phyloP scores from a whole-genome alignment of 2,113 vertebrate genomes.

The Tychaedon coryphoeus region DNA sequence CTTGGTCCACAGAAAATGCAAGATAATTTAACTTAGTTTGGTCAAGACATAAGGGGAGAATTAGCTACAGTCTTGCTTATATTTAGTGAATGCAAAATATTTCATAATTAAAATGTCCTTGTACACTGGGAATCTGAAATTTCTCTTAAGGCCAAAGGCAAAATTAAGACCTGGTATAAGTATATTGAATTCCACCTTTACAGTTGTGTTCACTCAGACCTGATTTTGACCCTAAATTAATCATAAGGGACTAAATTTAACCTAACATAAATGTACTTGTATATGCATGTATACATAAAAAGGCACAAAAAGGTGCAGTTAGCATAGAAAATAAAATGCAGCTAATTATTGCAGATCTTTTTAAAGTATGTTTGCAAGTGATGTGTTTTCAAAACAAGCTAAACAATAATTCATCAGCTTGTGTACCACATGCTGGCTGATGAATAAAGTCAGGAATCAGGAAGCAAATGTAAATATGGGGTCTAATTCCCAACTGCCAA shows the following conservation, averaged over 20 bases:
- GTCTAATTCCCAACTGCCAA: slow-evolving; percentile 49
- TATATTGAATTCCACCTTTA: not conserved
- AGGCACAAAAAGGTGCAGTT: slow-evolving; percentile 27
- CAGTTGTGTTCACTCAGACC: not conserved
- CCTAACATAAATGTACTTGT: not conserved
- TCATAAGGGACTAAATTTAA: slow-evolving; percentile 17
- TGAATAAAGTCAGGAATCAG: slow-evolving; percentile 66
- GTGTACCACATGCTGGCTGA: slow-evolving; percentile 49
- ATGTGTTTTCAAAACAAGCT: slow-evolving; percentile 53
- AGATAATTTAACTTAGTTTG: not conserved
- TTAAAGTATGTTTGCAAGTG: slow-evolving; percentile 33
- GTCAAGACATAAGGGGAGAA: not conserved
- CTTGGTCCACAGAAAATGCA: not conserved
- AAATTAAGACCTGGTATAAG: not conserved
- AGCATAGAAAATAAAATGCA: slow-evolving; percentile 41
- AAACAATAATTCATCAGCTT: slow-evolving; percentile 45
- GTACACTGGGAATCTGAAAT: not conserved
- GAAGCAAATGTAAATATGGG: slow-evolving; percentile 33
- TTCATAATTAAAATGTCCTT: not conserved
- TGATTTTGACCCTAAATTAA: slow-evolving; percentile 35
- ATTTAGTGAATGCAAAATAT: not conserved
- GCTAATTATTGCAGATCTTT: slow-evolving; percentile 57
- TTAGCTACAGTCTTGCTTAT: not conserved
- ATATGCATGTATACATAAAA: not conserved
- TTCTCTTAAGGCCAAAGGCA: not conserved